These are phyloP conservation scores for Melanogrammus aeglefinus DNA, from an alignment of 2,797 vertebrate genomes.

Conservation along the genomic window DNA sequence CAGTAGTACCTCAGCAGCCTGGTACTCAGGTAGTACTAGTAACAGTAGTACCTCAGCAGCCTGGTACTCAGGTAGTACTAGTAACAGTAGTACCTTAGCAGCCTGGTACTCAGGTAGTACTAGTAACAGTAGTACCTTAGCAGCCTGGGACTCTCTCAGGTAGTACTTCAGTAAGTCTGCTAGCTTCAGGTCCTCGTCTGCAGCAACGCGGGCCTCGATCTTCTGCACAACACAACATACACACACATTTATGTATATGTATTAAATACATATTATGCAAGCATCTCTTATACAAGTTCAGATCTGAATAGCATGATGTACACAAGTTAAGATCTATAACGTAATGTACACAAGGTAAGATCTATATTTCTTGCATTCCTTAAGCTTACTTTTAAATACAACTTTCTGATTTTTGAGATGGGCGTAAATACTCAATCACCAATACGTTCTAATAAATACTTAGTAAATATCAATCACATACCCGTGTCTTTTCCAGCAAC, in stretches of 20 bases:
- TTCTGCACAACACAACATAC: slow-evolving; percentile 74
- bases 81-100: background rate
- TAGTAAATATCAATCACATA: slow-evolving; percentile 50
- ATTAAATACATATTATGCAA: no score
- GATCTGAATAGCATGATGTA: no score
- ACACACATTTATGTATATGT: background rate
- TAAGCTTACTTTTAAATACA: no score
- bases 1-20: no score
- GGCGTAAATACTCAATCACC: background rate
- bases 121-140: slow-evolving; percentile 70
- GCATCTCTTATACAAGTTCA: no score
- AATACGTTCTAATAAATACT: background rate
- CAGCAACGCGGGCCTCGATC: slow-evolving; percentile 94
- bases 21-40: background rate
- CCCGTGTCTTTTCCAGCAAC: slow-evolving; percentile 96
- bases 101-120: background rate
- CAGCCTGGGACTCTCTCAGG: slow-evolving; percentile 96
- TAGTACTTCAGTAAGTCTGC: slow-evolving; percentile 97
- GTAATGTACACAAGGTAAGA: no score
- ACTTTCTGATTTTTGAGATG: no score
- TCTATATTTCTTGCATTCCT: no score
- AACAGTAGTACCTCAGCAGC: background rate
- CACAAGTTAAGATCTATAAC: no score
- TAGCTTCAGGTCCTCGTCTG: slow-evolving; percentile 96
- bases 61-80: background rate